These are phyloP conservation scores for Paedocypris sp. DNA, from an alignment of 2,113 vertebrate genomes.

Conservation along the genomic window DNA sequence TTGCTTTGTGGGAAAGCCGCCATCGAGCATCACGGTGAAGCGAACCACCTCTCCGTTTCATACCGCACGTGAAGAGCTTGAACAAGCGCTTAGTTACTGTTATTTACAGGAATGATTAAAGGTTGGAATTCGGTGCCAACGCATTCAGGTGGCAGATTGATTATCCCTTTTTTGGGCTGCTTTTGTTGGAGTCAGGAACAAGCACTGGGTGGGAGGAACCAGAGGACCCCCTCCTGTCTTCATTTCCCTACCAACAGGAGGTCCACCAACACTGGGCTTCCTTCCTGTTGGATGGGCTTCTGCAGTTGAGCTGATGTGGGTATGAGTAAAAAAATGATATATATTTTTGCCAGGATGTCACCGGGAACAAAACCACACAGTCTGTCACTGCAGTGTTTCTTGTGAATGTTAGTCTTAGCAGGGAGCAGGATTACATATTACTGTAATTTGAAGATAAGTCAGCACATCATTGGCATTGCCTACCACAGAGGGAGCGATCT, in stretches of 20 bases:
- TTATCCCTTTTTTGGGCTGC: constrained; percentile 51
- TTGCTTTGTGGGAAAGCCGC: neutral
- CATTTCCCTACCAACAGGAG: constrained; percentile 50
- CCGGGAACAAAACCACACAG: neutral
- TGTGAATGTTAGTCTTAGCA: constrained; percentile 8
- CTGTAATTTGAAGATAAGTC: neutral
- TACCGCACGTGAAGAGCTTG: constrained; percentile 56
- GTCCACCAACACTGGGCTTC: constrained; percentile 36
- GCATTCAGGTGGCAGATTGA: constrained; percentile 53
- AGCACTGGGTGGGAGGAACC: constrained; percentile 49
- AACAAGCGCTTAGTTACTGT: constrained; percentile 43
- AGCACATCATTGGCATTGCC: neutral
- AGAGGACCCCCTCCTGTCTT: constrained; percentile 47
- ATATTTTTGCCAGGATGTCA: constrained; percentile 3
- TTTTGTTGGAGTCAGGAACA: constrained; percentile 51
- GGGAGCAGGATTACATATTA: neutral
- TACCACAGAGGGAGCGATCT: no score
- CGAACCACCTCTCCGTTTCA: neutral
- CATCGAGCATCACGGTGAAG: neutral
- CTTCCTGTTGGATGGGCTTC: constrained; percentile 29
- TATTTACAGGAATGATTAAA: constrained; percentile 41
- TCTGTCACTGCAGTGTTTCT: constrained; percentile 7
- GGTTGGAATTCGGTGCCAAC: constrained; percentile 46
- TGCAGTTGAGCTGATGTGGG: neutral
- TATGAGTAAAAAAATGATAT: neutral